These are phyloP conservation scores for Asobara japonica DNA, from an alignment of 1,140 invertebrate genomes.

Conservation along the genomic window DNA sequence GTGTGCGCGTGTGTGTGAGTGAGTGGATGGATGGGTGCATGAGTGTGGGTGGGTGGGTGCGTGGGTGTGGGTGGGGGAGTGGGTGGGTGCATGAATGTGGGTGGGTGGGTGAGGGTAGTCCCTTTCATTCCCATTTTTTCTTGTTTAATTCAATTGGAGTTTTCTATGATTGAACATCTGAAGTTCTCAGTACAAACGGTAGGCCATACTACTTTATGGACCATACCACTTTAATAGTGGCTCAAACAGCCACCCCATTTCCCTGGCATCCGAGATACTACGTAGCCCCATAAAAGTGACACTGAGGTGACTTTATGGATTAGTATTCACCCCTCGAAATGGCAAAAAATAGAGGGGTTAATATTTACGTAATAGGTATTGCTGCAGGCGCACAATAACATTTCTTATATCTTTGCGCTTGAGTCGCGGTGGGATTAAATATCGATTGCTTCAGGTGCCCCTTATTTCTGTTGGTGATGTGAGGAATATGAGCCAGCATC, in stretches of 20 bases:
- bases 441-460: not conserved
- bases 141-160: not conserved
- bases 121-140: too few species aligned
- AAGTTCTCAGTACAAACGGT: not conserved
- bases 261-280: not conserved
- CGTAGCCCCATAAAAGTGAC: not conserved
- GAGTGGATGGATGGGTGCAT: too few species aligned
- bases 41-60: too few species aligned
- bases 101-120: too few species aligned
- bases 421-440: not conserved
- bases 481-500: too few species aligned
- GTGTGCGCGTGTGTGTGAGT: too few species aligned
- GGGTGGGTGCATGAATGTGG: too few species aligned
- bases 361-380: constrained; percentile 25
- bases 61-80: too few species aligned
- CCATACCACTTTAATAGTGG: not conserved
- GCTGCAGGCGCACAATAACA: not conserved
- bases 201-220: too few species aligned
- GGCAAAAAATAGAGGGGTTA: constrained; percentile 14
- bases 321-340: constrained; percentile 7
- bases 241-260: not conserved
- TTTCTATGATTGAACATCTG: not conserved
- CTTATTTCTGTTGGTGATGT: not conserved
- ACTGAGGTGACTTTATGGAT: not conserved
- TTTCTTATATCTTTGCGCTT: not conserved